Evolutionary conservation across 2,888 invertebrate species (phyloP).

Genomic region (Chromoteleia sp.): DNA sequence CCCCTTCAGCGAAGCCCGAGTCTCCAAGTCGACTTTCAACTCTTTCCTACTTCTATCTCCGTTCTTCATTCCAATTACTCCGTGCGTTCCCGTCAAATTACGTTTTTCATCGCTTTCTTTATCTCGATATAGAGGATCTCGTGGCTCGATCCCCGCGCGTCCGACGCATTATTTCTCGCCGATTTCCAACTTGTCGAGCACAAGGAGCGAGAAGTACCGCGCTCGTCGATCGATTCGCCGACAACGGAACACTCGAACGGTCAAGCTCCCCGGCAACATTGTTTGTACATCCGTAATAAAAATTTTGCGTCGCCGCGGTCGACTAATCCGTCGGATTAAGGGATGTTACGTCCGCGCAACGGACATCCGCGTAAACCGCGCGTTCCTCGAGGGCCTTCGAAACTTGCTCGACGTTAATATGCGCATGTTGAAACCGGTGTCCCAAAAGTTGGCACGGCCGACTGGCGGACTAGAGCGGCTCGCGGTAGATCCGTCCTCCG

Average conservation of each 20-base stretch:
- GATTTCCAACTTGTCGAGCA: conserved; percentile 63
- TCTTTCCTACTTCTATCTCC: conserved; percentile 69
- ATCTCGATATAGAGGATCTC: conserved; percentile 60
- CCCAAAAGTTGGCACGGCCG: conserved; percentile 44
- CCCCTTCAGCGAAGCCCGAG: conserved; percentile 68
- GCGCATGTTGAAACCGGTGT: no score
- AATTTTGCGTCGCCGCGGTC: conserved; percentile 74
- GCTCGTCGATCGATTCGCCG: conserved; percentile 36
- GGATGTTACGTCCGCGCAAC: conserved; percentile 70
- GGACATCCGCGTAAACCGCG: conserved; percentile 77
- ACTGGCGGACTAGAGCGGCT: no score
- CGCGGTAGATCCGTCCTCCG: no score
- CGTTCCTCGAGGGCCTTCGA: conserved; percentile 79
- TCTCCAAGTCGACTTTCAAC: conserved; percentile 69
- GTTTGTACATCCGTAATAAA: conserved; percentile 59
- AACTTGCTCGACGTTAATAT: conserved; percentile 78
- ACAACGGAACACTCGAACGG: conserved; percentile 53
- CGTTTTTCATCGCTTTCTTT: conserved; percentile 66
- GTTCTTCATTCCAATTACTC: conserved; percentile 67
- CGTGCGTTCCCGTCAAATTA: conserved; percentile 54
- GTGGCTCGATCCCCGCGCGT: conserved; percentile 43
- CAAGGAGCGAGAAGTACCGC: conserved; percentile 49
- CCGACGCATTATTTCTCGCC: conserved; percentile 62
- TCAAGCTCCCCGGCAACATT: conserved; percentile 58
- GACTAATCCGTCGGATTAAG: conserved; percentile 41